Evolutionary conservation across 2,113 vertebrate genomes (phyloP).

Genomic region (Hipposideros armiger): DNA sequence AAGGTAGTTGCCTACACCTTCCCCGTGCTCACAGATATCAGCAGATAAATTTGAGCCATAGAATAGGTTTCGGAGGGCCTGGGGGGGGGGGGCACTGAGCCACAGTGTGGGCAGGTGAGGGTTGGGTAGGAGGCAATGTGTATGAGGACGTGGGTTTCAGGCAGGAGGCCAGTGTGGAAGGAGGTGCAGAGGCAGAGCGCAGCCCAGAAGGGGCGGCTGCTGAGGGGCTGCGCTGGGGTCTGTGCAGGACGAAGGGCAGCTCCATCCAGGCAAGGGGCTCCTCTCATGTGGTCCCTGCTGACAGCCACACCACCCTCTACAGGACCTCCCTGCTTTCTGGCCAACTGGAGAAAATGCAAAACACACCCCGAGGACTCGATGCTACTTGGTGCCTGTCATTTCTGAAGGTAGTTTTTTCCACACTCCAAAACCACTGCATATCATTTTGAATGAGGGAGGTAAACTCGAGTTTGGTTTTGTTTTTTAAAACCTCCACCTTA

Average conservation of each 20-base stretch:
- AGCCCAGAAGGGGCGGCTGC: accelerated
- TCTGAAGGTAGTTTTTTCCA: neutral
- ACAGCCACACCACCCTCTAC: neutral
- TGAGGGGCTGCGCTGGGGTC: neutral
- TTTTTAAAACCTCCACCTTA: slow-evolving; percentile 81
- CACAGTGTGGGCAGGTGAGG: neutral
- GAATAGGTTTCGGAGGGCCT: accelerated
- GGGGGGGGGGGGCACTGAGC: accelerated
- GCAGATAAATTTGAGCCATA: neutral
- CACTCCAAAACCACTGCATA: neutral
- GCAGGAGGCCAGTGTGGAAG: neutral
- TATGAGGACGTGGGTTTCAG: neutral
- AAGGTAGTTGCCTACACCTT: neutral
- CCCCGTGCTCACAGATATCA: neutral
- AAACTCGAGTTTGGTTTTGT: neutral
- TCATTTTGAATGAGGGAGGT: neutral
- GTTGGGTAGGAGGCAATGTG: neutral
- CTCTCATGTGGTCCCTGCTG: neutral
- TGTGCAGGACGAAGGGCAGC: neutral
- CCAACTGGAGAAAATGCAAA: neutral
- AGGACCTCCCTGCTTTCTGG: neutral
- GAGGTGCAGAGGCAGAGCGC: too few species aligned
- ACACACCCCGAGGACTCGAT: accelerated
- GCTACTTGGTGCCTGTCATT: neutral
- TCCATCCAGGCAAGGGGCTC: neutral